Evolutionary conservation across 2,113 vertebrate genomes (phyloP).

Genomic region (Mirza zaza): DNA sequence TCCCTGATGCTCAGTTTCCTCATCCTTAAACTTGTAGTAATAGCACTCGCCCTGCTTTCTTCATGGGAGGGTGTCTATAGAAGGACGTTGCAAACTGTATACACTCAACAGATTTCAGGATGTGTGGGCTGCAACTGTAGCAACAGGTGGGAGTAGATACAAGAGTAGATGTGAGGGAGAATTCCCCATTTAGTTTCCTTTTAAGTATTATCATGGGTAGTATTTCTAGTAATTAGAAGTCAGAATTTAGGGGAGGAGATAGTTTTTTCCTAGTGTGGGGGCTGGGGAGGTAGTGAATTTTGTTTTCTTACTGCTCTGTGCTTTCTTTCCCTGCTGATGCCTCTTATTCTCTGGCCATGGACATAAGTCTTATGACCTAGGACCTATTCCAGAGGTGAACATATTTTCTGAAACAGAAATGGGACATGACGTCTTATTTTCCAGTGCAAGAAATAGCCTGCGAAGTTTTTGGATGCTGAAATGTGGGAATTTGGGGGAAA

Average conservation of each 20-base stretch:
- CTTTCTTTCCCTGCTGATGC: not conserved
- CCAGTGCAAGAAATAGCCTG: not conserved
- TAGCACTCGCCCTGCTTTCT: not conserved
- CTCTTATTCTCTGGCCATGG: not conserved
- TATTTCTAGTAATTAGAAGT: conserved; percentile 40
- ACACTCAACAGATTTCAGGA: not conserved
- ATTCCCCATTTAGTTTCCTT: not conserved
- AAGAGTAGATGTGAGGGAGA: not conserved
- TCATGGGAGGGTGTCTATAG: not conserved
- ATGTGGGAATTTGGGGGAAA: not conserved
- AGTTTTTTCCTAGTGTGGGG: not conserved
- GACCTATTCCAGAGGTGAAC: not conserved
- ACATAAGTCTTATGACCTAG: not conserved
- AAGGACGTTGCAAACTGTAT: not conserved
- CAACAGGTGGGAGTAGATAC: not conserved
- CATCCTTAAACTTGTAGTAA: not conserved
- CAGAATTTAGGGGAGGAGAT: not conserved
- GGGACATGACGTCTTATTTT: conserved; percentile 10
- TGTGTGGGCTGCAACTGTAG: not conserved
- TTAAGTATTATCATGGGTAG: not conserved
- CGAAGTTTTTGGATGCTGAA: not conserved
- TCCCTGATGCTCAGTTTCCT: conserved; percentile 8
- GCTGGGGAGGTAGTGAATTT: not conserved
- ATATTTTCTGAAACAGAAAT: conserved; percentile 52
- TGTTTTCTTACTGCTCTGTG: not conserved